Evolutionary conservation across 2,113 vertebrate species (phyloP).

Genomic region (Clupea harengus): DNA sequence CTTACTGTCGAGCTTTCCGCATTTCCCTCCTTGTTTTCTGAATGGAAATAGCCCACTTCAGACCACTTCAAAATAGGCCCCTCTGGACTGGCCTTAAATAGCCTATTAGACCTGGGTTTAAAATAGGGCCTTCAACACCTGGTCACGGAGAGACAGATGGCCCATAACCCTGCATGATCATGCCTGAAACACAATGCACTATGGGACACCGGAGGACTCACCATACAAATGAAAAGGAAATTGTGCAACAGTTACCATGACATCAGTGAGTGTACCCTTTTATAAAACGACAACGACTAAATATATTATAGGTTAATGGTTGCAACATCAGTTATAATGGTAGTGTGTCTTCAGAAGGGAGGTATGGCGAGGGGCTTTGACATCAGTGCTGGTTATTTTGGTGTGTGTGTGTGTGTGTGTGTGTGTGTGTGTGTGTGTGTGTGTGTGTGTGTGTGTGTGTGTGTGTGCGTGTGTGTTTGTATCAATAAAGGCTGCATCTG

Average conservation of each 20-base stretch:
- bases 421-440: constrained; percentile 11
- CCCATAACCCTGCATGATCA: constrained; percentile 41
- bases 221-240: not conserved
- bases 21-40: constrained; percentile 32
- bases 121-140: constrained; percentile 59
- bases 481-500: not conserved
- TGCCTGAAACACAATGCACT: not conserved
- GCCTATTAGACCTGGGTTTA: constrained; percentile 44
- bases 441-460: constrained; percentile 34
- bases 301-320: not conserved
- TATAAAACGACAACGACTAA: not conserved
- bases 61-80: not conserved
- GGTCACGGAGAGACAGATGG: constrained; percentile 64
- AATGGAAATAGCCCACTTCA: constrained; percentile 57
- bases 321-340: not conserved
- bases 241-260: not conserved
- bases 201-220: not conserved
- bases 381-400: constrained; percentile 1
- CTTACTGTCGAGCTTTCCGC: not conserved
- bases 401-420: constrained; percentile 1
- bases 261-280: not conserved
- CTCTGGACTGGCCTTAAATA: not conserved
- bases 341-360: not conserved
- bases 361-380: not conserved
- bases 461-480: constrained; percentile 36